A percentile compares a stretch with the other conserved stretches of the same genome.
phyloP scores from a whole-genome alignment of 2,113 vertebrate genomes.

The Rhinopomastus cyanomelas region DNA sequence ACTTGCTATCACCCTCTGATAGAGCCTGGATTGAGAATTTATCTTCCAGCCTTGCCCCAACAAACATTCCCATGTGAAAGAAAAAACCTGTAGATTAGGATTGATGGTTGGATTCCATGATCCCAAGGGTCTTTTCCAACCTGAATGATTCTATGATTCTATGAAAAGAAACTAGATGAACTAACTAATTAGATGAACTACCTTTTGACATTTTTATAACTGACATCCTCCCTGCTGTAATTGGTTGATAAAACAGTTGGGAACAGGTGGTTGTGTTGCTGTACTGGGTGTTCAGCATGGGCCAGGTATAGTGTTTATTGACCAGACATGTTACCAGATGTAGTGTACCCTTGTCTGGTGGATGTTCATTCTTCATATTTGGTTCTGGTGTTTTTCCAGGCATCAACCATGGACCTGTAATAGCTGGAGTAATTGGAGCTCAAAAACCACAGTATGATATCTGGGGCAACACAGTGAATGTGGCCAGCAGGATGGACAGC shows the following conservation, averaged over 20 bases:
- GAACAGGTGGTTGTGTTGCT: neutral
- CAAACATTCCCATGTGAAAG: neutral
- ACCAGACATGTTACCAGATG: neutral
- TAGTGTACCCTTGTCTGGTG: neutral
- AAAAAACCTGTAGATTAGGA: too few relatives aligned
- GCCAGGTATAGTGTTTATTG: neutral
- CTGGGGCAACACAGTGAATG: conserved; percentile 98
- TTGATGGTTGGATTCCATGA: too few relatives aligned
- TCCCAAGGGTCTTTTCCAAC: too few relatives aligned
- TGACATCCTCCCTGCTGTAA: neutral
- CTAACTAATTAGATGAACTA: neutral
- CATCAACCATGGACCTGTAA: conserved; percentile 96
- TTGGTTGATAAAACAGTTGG: neutral
- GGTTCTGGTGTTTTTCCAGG: conserved; percentile 72
- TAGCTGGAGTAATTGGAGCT: conserved; percentile 96
- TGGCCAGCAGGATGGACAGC: conserved; percentile 97
- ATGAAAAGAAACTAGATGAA: neutral
- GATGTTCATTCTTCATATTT: neutral
- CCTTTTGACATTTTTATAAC: neutral
- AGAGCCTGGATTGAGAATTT: neutral
- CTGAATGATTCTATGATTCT: too few relatives aligned
- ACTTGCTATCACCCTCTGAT: neutral
- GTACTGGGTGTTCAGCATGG: neutral
- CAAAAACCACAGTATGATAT: conserved; percentile 99
- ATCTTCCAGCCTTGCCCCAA: neutral